Base-by-base conservation (phyloP, 2,888 invertebrate species). In the Oxytorus armatus region DNA sequence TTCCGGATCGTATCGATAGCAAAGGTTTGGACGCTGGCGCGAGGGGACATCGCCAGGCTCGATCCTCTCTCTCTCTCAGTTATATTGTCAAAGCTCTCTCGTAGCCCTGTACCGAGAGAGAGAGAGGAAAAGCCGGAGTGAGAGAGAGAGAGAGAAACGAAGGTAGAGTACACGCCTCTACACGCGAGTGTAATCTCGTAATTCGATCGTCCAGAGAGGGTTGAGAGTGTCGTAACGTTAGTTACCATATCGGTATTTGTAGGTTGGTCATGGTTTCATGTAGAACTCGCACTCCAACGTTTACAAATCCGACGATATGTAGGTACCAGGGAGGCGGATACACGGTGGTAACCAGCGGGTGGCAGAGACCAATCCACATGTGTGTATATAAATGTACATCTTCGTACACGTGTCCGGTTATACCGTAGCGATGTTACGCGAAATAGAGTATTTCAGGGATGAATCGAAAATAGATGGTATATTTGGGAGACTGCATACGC, bases 131-230 rank as follows among this genome's bases (percentile, higher is more conserved):
- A 11, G 16, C 51, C 29, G 47, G 70, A 33, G 44, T 16, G 14
- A 44, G 14, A 10, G 25, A 18, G n/a, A 14, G 5, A 57, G 21
- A n/a, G n/a, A n/a, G n/a, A n/a, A n/a, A n/a, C n/a, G n/a, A n/a
- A n/a, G n/a, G n/a, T n/a, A n/a, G n/a, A n/a, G n/a, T n/a, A n/a
- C n/a, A n/a, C n/a, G n/a, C n/a, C n/a, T n/a, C n/a, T n/a, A n/a
- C n/a, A 53, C 23, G 39, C 55, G 63, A 72, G 72, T 47, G 61
- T 80, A 68, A 76, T 70, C 73, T 61, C 42, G 74, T 69, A 69
- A 70, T 72, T 55, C 78, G 80, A 84, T 79, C 82, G 68, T 59
- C 68, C 44, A 25, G 33, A 1, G 44, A n/a, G n/a, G n/a, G n/a
- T n/a, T n/a, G 29, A 18, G 47, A 44, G 51, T 42, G 21, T 11